phyloP scores from a whole-genome alignment of 1,140 invertebrate genomes.

The Proctacanthus coquilletti region DNA sequence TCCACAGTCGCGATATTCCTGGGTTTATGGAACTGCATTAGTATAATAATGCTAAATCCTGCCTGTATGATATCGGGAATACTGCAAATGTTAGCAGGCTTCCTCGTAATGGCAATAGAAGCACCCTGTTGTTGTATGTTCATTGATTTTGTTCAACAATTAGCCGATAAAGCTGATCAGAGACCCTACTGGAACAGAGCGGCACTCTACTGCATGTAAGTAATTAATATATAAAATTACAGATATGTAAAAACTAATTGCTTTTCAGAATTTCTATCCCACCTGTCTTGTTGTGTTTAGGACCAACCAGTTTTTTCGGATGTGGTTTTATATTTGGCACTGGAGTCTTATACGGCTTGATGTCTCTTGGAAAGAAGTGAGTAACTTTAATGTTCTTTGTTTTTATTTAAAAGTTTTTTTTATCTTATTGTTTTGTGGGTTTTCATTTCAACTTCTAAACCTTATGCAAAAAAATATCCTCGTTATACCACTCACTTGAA shows the following conservation, averaged over 20 bases:
- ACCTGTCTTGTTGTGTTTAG: conserved; percentile 62
- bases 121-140: conserved; percentile 91
- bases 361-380: conserved; percentile 85
- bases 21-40: conserved; percentile 61
- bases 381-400: conserved; percentile 33
- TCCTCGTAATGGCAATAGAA: conserved; percentile 72
- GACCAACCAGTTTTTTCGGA: conserved; percentile 63
- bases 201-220: conserved; percentile 70
- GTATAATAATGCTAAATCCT: conserved; percentile 48
- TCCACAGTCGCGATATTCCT: conserved; percentile 75
- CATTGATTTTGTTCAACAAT: conserved; percentile 75
- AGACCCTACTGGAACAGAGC: conserved; percentile 84
- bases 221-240: conserved; percentile 15
- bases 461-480: too few relatives aligned
- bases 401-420: conserved; percentile 10
- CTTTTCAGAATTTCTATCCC: conserved; percentile 54
- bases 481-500: too few relatives aligned
- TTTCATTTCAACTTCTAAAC: not conserved
- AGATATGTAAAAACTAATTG: conserved; percentile 6
- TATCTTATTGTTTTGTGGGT: conserved; percentile 4
- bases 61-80: conserved; percentile 65
- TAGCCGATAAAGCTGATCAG: conserved; percentile 65
- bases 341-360: conserved; percentile 82
- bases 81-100: conserved; percentile 77
- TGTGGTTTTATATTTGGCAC: conserved; percentile 76